Evolutionary conservation across 2,888 invertebrate species (phyloP).

Genomic region (Resseliella maxima): DNA sequence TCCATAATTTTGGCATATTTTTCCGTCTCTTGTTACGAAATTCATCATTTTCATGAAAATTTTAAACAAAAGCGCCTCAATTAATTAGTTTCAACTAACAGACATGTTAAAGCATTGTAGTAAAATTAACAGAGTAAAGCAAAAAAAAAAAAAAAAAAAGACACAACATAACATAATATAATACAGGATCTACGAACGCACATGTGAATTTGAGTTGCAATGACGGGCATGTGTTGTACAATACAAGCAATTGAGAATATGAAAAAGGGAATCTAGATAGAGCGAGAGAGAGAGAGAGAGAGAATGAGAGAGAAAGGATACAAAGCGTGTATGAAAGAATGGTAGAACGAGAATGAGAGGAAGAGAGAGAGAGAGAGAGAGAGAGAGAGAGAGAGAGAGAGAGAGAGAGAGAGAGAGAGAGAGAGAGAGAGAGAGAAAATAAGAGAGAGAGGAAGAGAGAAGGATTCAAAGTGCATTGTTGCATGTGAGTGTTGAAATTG

Average conservation of each 20-base stretch:
- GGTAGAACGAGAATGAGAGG: too few relatives aligned
- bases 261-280: too few relatives aligned
- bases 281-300: background rate
- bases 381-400: too few relatives aligned
- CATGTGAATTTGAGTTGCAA: conserved; percentile 7
- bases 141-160: background rate
- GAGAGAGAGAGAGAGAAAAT: too few relatives aligned
- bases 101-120: background rate
- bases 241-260: too few relatives aligned
- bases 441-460: too few relatives aligned
- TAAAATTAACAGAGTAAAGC: background rate
- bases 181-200: background rate
- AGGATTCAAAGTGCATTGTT: too few relatives aligned
- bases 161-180: background rate
- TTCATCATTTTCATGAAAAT: conserved; percentile 8
- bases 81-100: conserved; percentile 12
- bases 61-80: conserved; percentile 9
- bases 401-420: too few relatives aligned
- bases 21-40: background rate
- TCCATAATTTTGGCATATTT: background rate
- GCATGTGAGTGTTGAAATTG: conserved; percentile 5
- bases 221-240: background rate
- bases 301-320: too few relatives aligned
- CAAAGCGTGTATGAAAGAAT: too few relatives aligned
- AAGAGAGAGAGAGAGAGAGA: too few relatives aligned